phyloP scores from a whole-genome alignment of 2,113 vertebrate genomes.

The Crotalus viridis region DNA sequence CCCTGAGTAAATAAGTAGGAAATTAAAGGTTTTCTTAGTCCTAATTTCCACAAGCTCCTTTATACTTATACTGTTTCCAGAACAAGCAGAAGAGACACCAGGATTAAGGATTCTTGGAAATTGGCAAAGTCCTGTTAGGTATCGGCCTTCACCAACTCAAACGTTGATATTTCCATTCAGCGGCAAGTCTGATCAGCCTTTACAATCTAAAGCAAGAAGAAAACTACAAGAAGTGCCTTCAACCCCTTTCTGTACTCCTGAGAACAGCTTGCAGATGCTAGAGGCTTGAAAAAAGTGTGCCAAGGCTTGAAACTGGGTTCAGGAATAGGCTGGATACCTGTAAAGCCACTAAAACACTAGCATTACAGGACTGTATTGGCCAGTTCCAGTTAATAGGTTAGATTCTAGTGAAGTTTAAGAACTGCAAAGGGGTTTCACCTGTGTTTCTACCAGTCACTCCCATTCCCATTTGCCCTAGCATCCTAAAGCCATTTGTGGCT shows the following conservation, averaged over 20 bases:
- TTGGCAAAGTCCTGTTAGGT: not conserved
- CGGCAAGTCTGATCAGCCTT: not conserved
- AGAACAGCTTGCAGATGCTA: not conserved
- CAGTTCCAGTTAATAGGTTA: not conserved
- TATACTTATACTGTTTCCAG: not conserved
- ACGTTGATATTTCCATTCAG: not conserved
- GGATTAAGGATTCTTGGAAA: not conserved
- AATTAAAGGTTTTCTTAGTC: not conserved
- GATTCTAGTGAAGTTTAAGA: not conserved
- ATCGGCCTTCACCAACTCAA: not conserved
- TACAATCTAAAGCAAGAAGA: not conserved
- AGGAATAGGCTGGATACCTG: not conserved
- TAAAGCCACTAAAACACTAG: not conserved
- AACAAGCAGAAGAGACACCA: not conserved
- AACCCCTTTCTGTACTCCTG: not conserved
- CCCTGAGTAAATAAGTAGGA: not conserved
- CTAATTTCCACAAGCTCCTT: not conserved
- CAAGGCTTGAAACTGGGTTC: not conserved
- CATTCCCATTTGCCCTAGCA: not conserved
- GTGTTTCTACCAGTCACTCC: not conserved
- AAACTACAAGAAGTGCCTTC: not conserved
- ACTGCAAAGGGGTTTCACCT: not conserved
- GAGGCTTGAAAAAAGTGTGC: not conserved
- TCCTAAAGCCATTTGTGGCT: not conserved
- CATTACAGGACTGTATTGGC: not conserved